These are phyloP conservation scores for Umimayanthus kanabou DNA, from an alignment of 92 coral and sea anemone genomes.

Conservation along the genomic window DNA sequence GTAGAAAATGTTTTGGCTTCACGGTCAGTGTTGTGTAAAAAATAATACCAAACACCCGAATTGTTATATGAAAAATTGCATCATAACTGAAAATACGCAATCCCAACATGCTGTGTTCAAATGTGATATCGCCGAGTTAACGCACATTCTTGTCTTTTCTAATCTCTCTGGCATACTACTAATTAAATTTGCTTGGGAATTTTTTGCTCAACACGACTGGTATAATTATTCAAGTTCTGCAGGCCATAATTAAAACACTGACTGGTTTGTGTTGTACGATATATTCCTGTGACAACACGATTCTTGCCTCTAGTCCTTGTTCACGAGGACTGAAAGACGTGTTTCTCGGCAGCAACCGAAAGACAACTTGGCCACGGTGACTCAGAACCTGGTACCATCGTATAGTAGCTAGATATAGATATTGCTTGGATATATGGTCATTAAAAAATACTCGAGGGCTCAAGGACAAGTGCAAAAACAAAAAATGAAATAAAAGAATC, in stretches of 20 bases:
- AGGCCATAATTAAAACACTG: background rate
- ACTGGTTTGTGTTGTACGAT: too few species aligned
- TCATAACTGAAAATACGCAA: background rate
- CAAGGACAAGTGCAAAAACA: background rate
- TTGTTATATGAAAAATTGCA: background rate
- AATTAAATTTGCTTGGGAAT: background rate
- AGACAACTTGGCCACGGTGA: too few species aligned
- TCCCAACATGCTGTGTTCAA: background rate
- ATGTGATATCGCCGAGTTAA: background rate
- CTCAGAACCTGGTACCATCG: too few species aligned
- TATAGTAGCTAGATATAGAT: too few species aligned
- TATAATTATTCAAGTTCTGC: background rate
- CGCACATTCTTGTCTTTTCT: background rate
- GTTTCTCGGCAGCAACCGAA: too few species aligned
- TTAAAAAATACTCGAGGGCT: too few species aligned
- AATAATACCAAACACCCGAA: background rate
- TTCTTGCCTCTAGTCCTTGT: too few species aligned
- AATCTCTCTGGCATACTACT: background rate
- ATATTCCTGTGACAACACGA: background rate
- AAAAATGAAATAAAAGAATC: too few species aligned
- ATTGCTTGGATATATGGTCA: too few species aligned
- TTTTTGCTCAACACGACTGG: background rate
- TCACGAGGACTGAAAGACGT: too few species aligned
- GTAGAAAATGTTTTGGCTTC: background rate
- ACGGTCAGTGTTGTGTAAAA: background rate